These are phyloP conservation scores for Solenodon paradoxus DNA, from an alignment of 2,113 vertebrate species.

Conservation along the genomic window DNA sequence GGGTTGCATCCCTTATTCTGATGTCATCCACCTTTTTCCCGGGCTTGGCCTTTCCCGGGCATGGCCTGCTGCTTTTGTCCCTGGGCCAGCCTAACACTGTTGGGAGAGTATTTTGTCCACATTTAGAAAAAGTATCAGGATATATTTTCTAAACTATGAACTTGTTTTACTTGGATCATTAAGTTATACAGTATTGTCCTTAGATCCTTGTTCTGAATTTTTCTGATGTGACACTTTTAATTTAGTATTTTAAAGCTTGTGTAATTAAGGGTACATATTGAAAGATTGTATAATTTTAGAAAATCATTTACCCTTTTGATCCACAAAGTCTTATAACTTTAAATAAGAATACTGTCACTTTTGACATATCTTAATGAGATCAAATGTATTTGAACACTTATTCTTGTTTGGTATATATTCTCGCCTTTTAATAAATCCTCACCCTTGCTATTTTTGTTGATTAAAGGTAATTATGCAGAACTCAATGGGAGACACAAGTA, in stretches of 20 bases:
- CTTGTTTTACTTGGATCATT: background rate
- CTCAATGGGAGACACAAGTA: background rate
- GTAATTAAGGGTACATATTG: background rate
- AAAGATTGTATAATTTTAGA: background rate
- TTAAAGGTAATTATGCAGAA: background rate
- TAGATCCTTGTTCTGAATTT: background rate
- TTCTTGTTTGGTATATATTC: background rate
- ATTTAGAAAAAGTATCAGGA: background rate
- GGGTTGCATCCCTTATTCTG: too few species aligned
- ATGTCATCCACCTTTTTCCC: too few species aligned
- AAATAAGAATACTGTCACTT: conserved; percentile 16
- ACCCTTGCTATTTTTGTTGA: background rate
- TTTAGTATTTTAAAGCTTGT: background rate
- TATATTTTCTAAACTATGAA: background rate
- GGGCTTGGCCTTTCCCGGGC: too few species aligned
- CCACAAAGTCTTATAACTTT: background rate
- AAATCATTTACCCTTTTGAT: background rate
- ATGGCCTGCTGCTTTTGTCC: too few species aligned
- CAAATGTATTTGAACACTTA: background rate
- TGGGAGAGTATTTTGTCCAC: background rate
- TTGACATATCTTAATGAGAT: background rate
- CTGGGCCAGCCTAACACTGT: too few species aligned
- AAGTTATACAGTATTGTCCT: background rate
- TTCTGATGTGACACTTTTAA: background rate
- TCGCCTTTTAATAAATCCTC: background rate